Percentiles rank a stretch among this genome's conserved stretches.
phyloP scores from a whole-genome alignment of 2,113 vertebrate genomes.

The Heliornis fulica region DNA sequence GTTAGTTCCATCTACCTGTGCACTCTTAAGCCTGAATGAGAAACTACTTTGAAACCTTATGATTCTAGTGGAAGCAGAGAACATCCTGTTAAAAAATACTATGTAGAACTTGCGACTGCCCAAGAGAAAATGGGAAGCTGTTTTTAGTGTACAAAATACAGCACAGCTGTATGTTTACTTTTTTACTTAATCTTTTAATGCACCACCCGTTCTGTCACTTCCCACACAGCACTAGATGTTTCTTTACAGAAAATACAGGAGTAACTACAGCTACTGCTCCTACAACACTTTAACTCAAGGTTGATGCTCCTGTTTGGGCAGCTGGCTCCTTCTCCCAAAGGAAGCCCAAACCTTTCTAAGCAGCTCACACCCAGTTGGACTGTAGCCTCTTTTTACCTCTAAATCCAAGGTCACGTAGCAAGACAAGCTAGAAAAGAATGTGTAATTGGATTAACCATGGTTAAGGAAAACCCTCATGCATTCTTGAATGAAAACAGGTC shows the following conservation, averaged over 20 bases:
- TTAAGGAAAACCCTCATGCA: neutral
- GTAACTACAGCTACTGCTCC: neutral
- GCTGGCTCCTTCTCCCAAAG: neutral
- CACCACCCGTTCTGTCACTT: neutral
- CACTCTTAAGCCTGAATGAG: neutral
- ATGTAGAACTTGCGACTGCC: neutral
- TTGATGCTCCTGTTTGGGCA: neutral
- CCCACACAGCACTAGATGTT: neutral
- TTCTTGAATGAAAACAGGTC: slow-evolving; percentile 26
- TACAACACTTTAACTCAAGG: neutral
- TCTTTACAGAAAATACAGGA: neutral
- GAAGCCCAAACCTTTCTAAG: neutral
- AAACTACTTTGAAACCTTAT: neutral
- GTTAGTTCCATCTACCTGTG: neutral
- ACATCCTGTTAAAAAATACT: neutral
- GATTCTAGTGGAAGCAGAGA: neutral
- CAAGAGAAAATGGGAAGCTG: neutral
- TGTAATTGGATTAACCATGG: slow-evolving; percentile 52
- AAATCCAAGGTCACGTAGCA: slow-evolving; percentile 35
- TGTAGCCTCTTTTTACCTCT: slow-evolving; percentile 19
- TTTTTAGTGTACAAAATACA: neutral
- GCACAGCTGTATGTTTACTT: neutral
- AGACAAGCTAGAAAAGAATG: slow-evolving; percentile 25
- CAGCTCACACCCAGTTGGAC: neutral
- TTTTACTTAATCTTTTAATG: neutral